Conservation (phyloP, 2,113 vertebrate genomes). For the Hyaena hyaena region DNA sequence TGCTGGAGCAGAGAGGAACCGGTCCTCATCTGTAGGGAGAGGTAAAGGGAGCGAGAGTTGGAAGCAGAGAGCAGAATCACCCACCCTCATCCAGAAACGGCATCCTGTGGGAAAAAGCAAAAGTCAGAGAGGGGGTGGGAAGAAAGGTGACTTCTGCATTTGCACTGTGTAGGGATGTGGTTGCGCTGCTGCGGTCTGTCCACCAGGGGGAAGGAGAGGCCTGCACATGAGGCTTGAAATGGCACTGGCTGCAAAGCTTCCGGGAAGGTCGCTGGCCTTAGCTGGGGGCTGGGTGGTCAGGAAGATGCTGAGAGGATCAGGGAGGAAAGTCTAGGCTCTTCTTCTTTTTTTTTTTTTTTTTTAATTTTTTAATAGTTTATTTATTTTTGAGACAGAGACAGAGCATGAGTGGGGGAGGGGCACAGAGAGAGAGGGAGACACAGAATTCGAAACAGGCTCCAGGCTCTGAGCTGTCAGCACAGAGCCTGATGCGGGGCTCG, state of each 20-base stretch:
- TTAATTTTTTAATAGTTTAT: too few relatives aligned
- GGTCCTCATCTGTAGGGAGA: background rate
- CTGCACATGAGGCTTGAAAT: background rate
- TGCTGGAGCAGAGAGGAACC: background rate
- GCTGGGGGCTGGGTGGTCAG: background rate
- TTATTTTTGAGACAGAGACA: too few relatives aligned
- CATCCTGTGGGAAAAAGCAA: background rate
- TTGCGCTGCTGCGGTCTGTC: constrained; percentile 22
- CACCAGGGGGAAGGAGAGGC: constrained; percentile 83
- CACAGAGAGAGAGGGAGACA: too few relatives aligned
- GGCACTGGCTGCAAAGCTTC: accelerated
- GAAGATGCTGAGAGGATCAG: background rate
- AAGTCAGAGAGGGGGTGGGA: accelerated
- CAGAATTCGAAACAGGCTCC: too few relatives aligned
- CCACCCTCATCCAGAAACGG: background rate
- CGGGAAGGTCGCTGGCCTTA: background rate
- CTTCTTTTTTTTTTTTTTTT: too few relatives aligned
- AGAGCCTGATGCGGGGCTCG: too few relatives aligned
- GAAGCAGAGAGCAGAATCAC: background rate
- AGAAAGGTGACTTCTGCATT: too few relatives aligned
- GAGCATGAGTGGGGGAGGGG: too few relatives aligned
- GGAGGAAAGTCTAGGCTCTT: background rate
- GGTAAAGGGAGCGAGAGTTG: background rate
- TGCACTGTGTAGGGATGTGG: background rate
- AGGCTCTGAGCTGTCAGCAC: too few relatives aligned